Conservation (phyloP, 2,888 invertebrate species). For the Oithona nana region DNA sequence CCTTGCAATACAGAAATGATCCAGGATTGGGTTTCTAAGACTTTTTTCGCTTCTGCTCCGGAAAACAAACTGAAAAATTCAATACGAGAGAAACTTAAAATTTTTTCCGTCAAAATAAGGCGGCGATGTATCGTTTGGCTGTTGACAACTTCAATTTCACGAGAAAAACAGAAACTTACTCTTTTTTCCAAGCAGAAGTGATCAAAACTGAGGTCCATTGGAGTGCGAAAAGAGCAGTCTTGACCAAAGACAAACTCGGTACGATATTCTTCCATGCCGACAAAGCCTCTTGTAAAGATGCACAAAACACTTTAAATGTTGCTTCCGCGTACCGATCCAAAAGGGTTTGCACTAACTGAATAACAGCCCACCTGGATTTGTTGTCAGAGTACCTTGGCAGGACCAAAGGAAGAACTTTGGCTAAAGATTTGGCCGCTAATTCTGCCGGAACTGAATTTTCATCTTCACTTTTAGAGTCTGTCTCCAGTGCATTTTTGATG, state of each 20-base stretch:
- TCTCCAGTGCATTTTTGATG: not conserved
- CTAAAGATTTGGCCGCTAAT: not conserved
- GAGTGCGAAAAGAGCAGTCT: not conserved
- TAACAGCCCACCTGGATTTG: not conserved
- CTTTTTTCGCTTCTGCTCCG: not conserved
- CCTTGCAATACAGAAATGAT: not conserved
- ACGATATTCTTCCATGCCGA: not conserved
- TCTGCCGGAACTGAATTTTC: not conserved
- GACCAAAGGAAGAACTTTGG: not conserved
- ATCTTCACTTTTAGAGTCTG: not conserved
- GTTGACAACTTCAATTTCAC: not conserved
- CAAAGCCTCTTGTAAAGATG: not conserved
- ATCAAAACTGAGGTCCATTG: not conserved
- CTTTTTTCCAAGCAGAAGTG: not conserved
- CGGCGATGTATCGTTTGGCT: too few species aligned
- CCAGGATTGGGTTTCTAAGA: not conserved
- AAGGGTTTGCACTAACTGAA: not conserved
- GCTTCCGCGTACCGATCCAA: not conserved
- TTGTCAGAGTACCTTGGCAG: not conserved
- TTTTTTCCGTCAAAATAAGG: too few species aligned
- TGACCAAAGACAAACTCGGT: not conserved
- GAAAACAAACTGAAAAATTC: not conserved
- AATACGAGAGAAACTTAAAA: too few species aligned
- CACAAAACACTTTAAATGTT: not conserved
- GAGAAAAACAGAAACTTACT: too few species aligned